phyloP scores from a whole-genome alignment of 2,888 invertebrate species.

The Clistopyga incitator region DNA sequence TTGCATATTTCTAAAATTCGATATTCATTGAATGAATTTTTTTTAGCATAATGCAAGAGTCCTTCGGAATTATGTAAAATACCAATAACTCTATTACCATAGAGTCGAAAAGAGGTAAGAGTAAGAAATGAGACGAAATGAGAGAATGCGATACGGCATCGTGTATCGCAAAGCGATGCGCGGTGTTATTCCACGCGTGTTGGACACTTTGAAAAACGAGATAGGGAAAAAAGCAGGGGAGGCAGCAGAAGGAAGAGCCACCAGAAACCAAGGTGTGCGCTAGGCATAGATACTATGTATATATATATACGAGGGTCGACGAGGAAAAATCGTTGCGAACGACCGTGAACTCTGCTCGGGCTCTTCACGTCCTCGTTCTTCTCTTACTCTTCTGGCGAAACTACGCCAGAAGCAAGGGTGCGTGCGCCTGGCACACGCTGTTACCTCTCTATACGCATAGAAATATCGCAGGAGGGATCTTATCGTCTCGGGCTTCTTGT shows the following conservation, averaged over 20 bases:
- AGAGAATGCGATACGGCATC: slow-evolving; percentile 26
- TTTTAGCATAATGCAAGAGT: not conserved
- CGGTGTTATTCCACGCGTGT: slow-evolving; percentile 12
- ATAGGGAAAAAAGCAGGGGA: slow-evolving; percentile 14
- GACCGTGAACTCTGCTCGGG: slow-evolving; percentile 55
- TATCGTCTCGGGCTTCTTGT: not conserved
- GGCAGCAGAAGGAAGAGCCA: not conserved
- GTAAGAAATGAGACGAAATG: not conserved
- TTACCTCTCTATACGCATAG: not conserved
- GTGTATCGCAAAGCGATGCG: slow-evolving; percentile 36
- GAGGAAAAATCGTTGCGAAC: slow-evolving; percentile 56
- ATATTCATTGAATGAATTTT: not conserved
- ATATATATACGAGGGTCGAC: slow-evolving; percentile 4
- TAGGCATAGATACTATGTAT: not conserved
- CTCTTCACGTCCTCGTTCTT: slow-evolving; percentile 23
- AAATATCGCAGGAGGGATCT: not conserved
- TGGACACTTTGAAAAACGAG: slow-evolving; percentile 57
- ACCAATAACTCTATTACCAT: too few relatives aligned
- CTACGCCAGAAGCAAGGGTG: slow-evolving; percentile 8
- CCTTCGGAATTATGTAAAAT: not conserved
- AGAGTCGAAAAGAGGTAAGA: not conserved
- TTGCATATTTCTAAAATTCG: too few relatives aligned
- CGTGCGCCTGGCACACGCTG: slow-evolving; percentile 22
- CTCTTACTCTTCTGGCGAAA: not conserved
- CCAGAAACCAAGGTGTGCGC: slow-evolving; percentile 17